phyloP scores from a whole-genome alignment of 2,888 invertebrate genomes.

The Conomelus anceps region DNA sequence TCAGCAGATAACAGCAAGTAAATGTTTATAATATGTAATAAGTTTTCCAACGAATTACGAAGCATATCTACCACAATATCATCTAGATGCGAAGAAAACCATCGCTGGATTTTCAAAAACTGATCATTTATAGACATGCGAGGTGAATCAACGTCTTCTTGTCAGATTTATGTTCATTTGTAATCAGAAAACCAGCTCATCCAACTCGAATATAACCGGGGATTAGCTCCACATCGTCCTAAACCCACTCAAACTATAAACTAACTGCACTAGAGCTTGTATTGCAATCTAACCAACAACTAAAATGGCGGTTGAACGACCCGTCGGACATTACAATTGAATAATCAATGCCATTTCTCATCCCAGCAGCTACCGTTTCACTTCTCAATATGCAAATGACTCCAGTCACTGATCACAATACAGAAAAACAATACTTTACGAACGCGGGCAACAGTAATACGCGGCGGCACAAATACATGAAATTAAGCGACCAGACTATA shows the following conservation, averaged over 20 bases:
- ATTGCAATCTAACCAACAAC: not conserved
- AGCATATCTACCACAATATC: too few relatives aligned
- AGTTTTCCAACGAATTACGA: too few relatives aligned
- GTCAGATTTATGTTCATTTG: too few relatives aligned
- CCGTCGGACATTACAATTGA: not conserved
- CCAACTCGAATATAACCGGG: not conserved
- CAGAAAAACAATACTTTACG: not conserved
- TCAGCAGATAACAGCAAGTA: too few relatives aligned
- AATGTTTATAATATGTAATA: too few relatives aligned
- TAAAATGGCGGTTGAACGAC: not conserved
- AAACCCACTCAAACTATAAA: not conserved
- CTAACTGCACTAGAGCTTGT: not conserved
- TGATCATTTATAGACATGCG: too few relatives aligned
- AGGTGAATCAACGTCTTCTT: too few relatives aligned
- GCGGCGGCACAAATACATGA: not conserved
- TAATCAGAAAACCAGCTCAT: too few relatives aligned
- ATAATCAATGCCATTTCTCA: not conserved
- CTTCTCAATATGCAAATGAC: not conserved
- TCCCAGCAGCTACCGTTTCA: not conserved
- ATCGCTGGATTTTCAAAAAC: too few relatives aligned
- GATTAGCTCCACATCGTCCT: too few relatives aligned
- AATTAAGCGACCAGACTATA: not conserved
- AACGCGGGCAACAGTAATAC: not conserved
- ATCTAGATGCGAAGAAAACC: too few relatives aligned
- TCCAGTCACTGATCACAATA: not conserved